A percentile compares a stretch with the other conserved stretches of the same genome.
Evolutionary conservation across 2,113 vertebrate species (phyloP).

Genomic region (Stigmatopora argus): DNA sequence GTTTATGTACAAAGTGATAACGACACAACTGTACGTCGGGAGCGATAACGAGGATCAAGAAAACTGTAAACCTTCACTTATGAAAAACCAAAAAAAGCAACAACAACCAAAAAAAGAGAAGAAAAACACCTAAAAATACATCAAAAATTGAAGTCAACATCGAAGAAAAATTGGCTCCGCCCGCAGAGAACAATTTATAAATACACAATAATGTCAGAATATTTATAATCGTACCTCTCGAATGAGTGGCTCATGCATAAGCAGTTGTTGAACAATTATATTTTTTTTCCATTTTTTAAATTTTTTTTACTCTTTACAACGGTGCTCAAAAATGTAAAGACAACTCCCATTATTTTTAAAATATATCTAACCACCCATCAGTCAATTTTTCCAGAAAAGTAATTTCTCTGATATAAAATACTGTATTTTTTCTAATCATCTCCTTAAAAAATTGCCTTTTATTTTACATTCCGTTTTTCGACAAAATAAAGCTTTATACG

Average conservation of each 20-base stretch:
- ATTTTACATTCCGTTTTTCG: constrained; percentile 71
- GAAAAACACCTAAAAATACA: constrained; percentile 84
- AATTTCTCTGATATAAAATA: constrained; percentile 78
- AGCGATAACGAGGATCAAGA: constrained; percentile 71
- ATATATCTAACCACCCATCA: constrained; percentile 72
- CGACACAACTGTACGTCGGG: constrained; percentile 66
- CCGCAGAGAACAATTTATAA: constrained; percentile 86
- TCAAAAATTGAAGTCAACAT: constrained; percentile 87
- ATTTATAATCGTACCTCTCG: constrained; percentile 68
- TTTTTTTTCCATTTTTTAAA: constrained; percentile 47
- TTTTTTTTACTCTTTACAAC: constrained; percentile 20
- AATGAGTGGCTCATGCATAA: constrained; percentile 64
- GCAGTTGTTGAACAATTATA: constrained; percentile 53
- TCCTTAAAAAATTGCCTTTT: constrained; percentile 48
- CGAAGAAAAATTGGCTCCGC: constrained; percentile 85
- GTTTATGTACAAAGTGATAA: constrained; percentile 72
- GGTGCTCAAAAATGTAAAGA: constrained; percentile 74
- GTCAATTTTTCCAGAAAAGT: constrained; percentile 75
- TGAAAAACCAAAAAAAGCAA: constrained; percentile 64
- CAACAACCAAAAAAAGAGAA: constrained; percentile 42
- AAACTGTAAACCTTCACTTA: constrained; percentile 99
- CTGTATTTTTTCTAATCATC: constrained; percentile 48
- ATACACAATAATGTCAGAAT: constrained; percentile 83
- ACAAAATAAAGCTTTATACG: constrained; percentile 78
- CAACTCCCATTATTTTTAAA: constrained; percentile 77